Evolutionary conservation across 2,113 vertebrate species (phyloP), one percentile per base, ranked within the genome.

Genomic region (Girardinichthys multiradiatus): DNA sequence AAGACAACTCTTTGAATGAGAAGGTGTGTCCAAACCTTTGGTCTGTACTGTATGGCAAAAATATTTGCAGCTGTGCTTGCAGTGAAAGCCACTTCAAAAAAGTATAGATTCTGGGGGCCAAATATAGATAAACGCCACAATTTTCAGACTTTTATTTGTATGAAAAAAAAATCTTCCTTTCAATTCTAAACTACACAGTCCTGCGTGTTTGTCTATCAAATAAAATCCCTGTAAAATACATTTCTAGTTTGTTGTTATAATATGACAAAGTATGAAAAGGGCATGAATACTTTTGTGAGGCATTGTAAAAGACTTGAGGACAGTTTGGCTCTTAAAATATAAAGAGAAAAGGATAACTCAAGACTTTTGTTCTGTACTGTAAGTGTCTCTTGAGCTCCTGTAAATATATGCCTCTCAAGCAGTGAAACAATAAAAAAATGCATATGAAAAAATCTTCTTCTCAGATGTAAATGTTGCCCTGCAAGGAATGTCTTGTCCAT

Each of bases 401-500:
- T 19, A 65, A 37, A 29, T 28, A 51, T 27, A 4, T 39, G 29
- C 26, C 17, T 70, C 74, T 77, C 76, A 61, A 71, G 29, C 62
- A n/a, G 68, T 85, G 84, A 90, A 91, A 90, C 79, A 72, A 91
- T 87, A 64, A 90, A 85, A 91, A 92, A 91, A 91, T 90, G 66
- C 73, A 66, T 84, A 85, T 76, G 85, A 90, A 89, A 92, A 92
- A 92, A 94, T 92, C 87, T 84, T 90, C 88, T 93, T 85, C 75
- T 39, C 93, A 92, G 92, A 95, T 94, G 92, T 91, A 90, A 54
- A 9, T 54, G 76, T 75, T 93, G 93, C 90, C 92, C 91, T 92
- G 86, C 58, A 72, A 87, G 86, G 93, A 94, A 95, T 93, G 92
- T 84, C 84, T 83, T 37, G 45, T 78, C 70, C 82, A 81, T 93